Percentiles rank a stretch among this genome's conserved stretches.
Evolutionary conservation across 2,797 vertebrate genomes (phyloP).

Genomic region (Falco rusticolus): DNA sequence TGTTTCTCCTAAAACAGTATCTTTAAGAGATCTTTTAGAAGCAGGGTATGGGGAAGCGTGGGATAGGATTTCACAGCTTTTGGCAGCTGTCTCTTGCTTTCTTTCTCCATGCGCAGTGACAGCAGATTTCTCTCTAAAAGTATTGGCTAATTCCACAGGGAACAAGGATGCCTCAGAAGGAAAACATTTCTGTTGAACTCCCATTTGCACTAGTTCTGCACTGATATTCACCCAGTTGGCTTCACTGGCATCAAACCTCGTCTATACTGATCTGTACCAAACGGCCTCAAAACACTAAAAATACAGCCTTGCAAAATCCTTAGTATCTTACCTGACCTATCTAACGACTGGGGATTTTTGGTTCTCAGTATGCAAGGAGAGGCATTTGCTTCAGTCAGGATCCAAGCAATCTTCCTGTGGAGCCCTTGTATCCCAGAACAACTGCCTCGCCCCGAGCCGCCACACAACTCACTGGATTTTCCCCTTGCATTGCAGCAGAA

Average conservation of each 20-base stretch:
- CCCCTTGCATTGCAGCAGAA: not conserved
- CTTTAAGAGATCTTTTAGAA: conserved; percentile 36
- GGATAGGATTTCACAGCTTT: conserved; percentile 51
- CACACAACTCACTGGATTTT: not conserved
- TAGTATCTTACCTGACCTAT: not conserved
- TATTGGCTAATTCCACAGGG: not conserved
- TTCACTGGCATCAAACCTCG: not conserved
- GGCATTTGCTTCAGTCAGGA: not conserved
- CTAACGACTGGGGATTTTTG: not conserved
- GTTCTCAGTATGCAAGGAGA: not conserved
- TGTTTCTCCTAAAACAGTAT: not conserved
- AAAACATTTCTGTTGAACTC: not conserved
- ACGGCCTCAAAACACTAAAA: not conserved
- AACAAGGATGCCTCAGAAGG: not conserved
- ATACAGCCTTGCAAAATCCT: not conserved
- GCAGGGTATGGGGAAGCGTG: not conserved
- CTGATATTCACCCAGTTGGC: not conserved
- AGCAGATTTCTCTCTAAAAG: not conserved
- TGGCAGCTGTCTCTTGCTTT: conserved; percentile 56
- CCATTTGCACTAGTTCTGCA: not conserved
- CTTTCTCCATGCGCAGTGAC: conserved; percentile 20
- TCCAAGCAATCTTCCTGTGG: not conserved
- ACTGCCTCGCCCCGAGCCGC: not conserved
- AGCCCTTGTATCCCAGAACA: not conserved
- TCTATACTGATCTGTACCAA: not conserved